These are phyloP conservation scores for Bilobella aurantiaca DNA, from an alignment of 1,140 invertebrate species.

Conservation along the genomic window DNA sequence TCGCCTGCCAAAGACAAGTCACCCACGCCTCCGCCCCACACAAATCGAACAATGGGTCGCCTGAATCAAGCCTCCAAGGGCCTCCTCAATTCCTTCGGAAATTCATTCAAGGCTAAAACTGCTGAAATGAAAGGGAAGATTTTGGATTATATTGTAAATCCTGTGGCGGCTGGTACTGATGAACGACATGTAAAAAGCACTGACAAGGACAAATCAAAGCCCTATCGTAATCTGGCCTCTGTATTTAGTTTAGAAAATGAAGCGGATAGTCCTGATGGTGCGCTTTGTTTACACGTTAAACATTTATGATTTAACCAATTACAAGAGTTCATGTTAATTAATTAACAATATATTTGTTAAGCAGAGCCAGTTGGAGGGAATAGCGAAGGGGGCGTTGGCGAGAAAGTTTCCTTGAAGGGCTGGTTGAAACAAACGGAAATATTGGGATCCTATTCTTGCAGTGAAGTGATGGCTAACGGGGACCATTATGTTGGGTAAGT, in stretches of 20 bases:
- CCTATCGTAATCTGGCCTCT: conserved; percentile 77
- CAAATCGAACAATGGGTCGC: not conserved
- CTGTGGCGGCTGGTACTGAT: conserved; percentile 44
- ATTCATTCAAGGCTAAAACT: conserved; percentile 74
- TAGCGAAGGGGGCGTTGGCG: conserved; percentile 49
- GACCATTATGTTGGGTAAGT: conserved; percentile 64
- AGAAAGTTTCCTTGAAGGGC: conserved; percentile 57
- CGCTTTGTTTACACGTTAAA: conserved; percentile 27
- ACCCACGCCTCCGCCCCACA: not conserved
- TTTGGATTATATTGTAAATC: conserved; percentile 87
- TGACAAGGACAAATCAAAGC: conserved; percentile 66
- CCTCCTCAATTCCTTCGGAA: conserved; percentile 35
- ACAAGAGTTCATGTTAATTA: conserved; percentile 4
- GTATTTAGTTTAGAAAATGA: conserved; percentile 94
- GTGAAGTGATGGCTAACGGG: conserved; percentile 79
- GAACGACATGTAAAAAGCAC: conserved; percentile 63
- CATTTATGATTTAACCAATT: not conserved
- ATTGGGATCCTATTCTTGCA: conserved; percentile 74
- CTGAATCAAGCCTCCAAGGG: conserved; percentile 16
- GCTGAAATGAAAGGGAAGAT: conserved; percentile 85
- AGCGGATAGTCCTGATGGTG: conserved; percentile 49
- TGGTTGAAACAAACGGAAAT: conserved; percentile 77
- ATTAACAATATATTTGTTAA: no score
- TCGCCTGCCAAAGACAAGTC: conserved; percentile 16
- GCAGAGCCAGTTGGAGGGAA: conserved; percentile 14